Conservation (phyloP, 2,113 vertebrate species). For the Hyperopisus bebe region DNA sequence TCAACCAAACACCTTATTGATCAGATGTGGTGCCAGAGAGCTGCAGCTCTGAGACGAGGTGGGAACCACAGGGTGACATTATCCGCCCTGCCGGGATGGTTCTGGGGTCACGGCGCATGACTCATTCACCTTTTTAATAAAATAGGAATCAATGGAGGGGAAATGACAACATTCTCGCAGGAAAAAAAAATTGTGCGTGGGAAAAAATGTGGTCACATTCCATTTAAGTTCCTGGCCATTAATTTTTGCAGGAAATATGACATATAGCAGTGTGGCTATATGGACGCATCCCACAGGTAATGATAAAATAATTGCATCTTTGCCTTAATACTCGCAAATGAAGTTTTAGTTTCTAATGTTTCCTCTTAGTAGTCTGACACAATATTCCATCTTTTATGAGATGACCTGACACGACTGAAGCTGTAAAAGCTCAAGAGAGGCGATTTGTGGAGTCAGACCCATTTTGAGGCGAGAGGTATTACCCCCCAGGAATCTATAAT, state of each 20-base stretch:
- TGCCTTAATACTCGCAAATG: not conserved
- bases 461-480: not conserved
- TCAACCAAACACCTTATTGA: conserved; percentile 68
- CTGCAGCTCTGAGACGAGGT: not conserved
- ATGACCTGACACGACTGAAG: not conserved
- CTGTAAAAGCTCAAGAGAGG: not conserved
- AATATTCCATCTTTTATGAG: not conserved
- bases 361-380: not conserved
- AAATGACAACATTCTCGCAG: not conserved
- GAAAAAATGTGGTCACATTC: not conserved
- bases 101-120: not conserved
- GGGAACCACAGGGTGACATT: not conserved
- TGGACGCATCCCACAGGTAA: not conserved
- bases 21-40: conserved; percentile 41
- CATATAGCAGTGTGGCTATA: not conserved
- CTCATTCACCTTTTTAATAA: conserved; percentile 9
- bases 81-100: not conserved
- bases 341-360: not conserved
- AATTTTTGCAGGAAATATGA: not conserved
- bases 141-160: not conserved
- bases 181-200: not conserved
- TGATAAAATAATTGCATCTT: not conserved
- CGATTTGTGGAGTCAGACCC: not conserved
- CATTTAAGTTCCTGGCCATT: not conserved
- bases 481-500: not conserved